Conservation (phyloP, 2,888 invertebrate species). For the Linhomoeus sp. region DNA sequence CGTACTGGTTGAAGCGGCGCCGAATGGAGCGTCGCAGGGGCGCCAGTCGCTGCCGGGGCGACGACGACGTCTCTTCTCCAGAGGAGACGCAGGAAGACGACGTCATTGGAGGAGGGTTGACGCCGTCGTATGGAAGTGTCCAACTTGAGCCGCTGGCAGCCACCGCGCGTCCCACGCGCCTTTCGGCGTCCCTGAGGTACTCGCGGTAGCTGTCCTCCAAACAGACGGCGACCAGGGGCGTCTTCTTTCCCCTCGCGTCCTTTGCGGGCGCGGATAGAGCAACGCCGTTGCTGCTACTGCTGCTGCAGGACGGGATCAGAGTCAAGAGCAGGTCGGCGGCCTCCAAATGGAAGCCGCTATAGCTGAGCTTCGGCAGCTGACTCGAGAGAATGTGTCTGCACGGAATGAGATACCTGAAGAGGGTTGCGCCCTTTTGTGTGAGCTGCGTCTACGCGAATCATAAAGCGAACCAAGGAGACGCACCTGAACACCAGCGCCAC, state of each 20-base stretch:
- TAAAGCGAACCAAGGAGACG: no score
- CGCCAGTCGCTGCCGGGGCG: background rate
- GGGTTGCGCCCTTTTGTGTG: background rate
- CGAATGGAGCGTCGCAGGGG: slow-evolving; percentile 10
- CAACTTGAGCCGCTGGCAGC: no score
- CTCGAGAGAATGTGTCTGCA: slow-evolving; percentile 60
- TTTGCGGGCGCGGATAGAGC: no score
- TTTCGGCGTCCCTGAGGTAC: no score
- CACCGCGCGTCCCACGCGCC: no score
- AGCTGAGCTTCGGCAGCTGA: slow-evolving; percentile 48
- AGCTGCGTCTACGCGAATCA: slow-evolving; percentile 4
- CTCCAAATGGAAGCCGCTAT: slow-evolving; percentile 50
- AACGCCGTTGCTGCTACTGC: no score
- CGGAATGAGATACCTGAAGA: slow-evolving; percentile 58
- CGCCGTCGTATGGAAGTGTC: no score
- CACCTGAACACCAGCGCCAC: slow-evolving; percentile 55
- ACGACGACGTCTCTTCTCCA: background rate
- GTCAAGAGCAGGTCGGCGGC: slow-evolving; percentile 54
- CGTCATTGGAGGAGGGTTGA: no score
- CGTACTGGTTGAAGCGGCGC: slow-evolving; percentile 16
- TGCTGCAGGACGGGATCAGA: slow-evolving; percentile 43
- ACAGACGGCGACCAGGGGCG: no score
- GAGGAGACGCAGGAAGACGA: no score
- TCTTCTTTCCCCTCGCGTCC: no score
- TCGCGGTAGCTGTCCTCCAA: no score